These are phyloP conservation scores for Hemithea aestivaria DNA, from an alignment of 2,888 invertebrate species.

Conservation along the genomic window DNA sequence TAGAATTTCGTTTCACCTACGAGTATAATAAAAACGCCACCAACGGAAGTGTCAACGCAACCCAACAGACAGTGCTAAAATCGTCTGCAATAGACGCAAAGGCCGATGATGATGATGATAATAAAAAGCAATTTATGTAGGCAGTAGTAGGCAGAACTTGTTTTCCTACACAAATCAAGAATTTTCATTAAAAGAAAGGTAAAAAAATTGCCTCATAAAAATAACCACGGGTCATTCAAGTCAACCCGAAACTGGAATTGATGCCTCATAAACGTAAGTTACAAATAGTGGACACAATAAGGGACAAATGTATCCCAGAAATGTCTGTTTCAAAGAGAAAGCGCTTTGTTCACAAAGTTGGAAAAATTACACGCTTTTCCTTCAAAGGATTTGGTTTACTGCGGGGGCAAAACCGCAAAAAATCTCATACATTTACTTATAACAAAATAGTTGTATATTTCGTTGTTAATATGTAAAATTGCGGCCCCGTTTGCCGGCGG, in stretches of 20 bases:
- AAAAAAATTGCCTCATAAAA: conserved; percentile 5
- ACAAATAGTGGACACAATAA: conserved; percentile 41
- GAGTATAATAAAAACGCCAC: no score
- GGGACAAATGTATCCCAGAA: conserved; percentile 46
- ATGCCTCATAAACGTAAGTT: conserved; percentile 36
- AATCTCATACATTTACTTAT: conserved; percentile 52
- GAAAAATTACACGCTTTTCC: conserved; percentile 66
- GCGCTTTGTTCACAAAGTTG: conserved; percentile 61
- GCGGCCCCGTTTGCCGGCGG: conserved; percentile 26
- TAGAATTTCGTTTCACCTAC: no score
- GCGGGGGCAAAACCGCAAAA: conserved; percentile 41
- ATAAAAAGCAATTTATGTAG: no score
- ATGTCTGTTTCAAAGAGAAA: conserved; percentile 49
- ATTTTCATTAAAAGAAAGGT: conserved; percentile 10
- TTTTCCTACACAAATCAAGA: conserved; percentile 14
- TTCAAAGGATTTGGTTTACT: conserved; percentile 47
- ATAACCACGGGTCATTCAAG: conserved; percentile 5
- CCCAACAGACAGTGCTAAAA: no score
- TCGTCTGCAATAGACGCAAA: no score
- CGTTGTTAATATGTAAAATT: conserved; percentile 46
- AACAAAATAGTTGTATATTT: conserved; percentile 47
- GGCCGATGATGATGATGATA: no score
- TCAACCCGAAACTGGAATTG: conserved; percentile 9
- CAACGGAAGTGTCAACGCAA: no score
- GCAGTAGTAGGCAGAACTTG: no score